Conservation (phyloP, 2,797 vertebrate species). For the Gephyroberyx darwinii region DNA sequence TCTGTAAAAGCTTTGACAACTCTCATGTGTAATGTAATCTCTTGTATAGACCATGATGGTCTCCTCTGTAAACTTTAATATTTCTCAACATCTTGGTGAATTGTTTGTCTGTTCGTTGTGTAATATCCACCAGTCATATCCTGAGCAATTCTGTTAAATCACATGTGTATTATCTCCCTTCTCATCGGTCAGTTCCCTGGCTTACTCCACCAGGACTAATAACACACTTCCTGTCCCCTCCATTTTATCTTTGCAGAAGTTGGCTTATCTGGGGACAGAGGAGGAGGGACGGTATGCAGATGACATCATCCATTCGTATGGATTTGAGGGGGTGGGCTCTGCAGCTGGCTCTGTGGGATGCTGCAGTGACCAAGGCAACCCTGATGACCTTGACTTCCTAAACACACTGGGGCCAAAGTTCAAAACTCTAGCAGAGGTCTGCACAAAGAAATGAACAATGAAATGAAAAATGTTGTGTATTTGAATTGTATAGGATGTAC, state of each 20-base stretch:
- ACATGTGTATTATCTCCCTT: conserved; percentile 29
- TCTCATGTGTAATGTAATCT: conserved; percentile 53
- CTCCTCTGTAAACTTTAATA: conserved; percentile 63
- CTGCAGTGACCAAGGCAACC: conserved; percentile 86
- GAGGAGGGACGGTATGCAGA: conserved; percentile 83
- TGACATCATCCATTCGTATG: conserved; percentile 85
- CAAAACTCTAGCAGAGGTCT: conserved; percentile 87
- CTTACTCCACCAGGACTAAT: conserved; percentile 31
- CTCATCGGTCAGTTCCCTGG: conserved; percentile 1
- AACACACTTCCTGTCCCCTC: conserved; percentile 31
- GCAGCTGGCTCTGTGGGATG: conserved; percentile 89
- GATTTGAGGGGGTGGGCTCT: conserved; percentile 89
- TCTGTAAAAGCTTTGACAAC: conserved; percentile 34
- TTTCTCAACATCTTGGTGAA: conserved; percentile 37
- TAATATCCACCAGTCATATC: conserved; percentile 68
- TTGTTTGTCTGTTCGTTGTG: conserved; percentile 42
- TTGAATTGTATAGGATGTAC: conserved; percentile 21
- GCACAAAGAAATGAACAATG: conserved; percentile 78
- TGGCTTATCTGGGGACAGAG: conserved; percentile 80
- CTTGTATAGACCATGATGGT: conserved; percentile 43
- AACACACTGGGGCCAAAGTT: conserved; percentile 93
- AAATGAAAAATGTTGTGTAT: conserved; percentile 22
- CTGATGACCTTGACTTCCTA: conserved; percentile 86
- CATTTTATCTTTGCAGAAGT: conserved; percentile 78
- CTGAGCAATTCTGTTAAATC: conserved; percentile 37